A percentile compares a stretch with the other conserved stretches of the same genome.
These are phyloP conservation scores for Platyura marginata DNA, from an alignment of 1,140 invertebrate genomes.

Conservation along the genomic window DNA sequence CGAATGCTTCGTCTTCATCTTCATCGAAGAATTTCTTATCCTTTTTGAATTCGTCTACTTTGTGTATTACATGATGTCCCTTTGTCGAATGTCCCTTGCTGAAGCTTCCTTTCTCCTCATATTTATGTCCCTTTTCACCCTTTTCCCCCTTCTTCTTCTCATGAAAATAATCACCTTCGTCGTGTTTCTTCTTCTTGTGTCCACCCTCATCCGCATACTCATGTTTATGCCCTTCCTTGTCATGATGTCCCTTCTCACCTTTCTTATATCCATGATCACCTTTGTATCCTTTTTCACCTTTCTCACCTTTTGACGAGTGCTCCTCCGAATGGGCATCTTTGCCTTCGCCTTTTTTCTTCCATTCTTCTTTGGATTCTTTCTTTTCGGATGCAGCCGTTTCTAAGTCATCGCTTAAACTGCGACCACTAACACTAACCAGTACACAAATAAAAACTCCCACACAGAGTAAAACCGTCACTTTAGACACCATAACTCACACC, in stretches of 20 bases:
- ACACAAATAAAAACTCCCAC: not conserved
- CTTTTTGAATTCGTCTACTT: conserved; percentile 59
- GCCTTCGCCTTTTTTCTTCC: conserved; percentile 31
- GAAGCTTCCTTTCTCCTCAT: conserved; percentile 38
- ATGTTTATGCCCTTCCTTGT: conserved; percentile 46
- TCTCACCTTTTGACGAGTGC: conserved; percentile 34
- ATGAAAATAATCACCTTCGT: conserved; percentile 31
- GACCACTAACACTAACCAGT: conserved; percentile 11
- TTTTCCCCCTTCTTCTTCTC: conserved; percentile 49
- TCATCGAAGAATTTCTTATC: conserved; percentile 73
- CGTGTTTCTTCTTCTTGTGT: conserved; percentile 56
- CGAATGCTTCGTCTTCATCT: conserved; percentile 53
- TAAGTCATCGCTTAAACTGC: conserved; percentile 12
- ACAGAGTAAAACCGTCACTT: not conserved
- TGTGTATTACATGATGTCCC: conserved; percentile 60
- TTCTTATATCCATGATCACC: conserved; percentile 15
- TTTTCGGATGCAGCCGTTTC: conserved; percentile 17
- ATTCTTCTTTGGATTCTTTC: conserved; percentile 13
- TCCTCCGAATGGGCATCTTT: conserved; percentile 36
- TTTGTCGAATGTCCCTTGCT: conserved; percentile 64
- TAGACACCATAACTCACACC: not conserved
- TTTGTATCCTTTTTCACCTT: conserved; percentile 26
- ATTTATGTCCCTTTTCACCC: conserved; percentile 44
- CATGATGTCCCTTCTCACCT: conserved; percentile 47
- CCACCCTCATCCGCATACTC: conserved; percentile 54